phyloP scores from a whole-genome alignment of 2,113 vertebrate genomes.

The Ellobius talpinus region DNA sequence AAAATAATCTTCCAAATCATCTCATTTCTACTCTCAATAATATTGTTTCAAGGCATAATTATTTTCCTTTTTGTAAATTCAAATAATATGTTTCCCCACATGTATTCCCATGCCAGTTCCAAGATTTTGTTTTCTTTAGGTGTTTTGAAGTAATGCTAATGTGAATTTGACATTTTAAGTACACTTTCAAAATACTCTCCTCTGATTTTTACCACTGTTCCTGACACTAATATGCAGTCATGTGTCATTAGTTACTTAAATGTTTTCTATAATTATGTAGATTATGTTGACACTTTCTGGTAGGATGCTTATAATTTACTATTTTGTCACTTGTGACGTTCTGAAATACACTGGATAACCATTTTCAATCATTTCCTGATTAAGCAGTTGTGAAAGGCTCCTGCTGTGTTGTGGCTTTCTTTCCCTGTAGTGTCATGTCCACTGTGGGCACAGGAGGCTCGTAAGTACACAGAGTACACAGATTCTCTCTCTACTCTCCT shows the following conservation, averaged over 20 bases:
- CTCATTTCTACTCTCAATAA: conserved; percentile 14
- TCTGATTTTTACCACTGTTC: conserved; percentile 61
- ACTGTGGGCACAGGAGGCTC: neutral
- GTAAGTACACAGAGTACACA: neutral
- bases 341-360: conserved; percentile 49
- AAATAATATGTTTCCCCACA: neutral
- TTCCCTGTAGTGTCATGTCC: neutral
- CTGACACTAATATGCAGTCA: conserved; percentile 65
- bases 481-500: neutral
- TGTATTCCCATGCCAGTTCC: neutral
- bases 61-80: conserved; percentile 49
- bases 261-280: conserved; percentile 76
- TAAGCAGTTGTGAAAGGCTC: conserved; percentile 19
- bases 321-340: conserved; percentile 63
- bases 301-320: conserved; percentile 49
- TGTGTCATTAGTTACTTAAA: conserved; percentile 70
- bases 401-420: neutral
- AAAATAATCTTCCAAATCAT: conserved; percentile 54
- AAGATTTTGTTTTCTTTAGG: conserved; percentile 52
- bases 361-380: conserved; percentile 41
- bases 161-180: conserved; percentile 65
- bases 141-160: conserved; percentile 58
- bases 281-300: conserved; percentile 66
- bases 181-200: conserved; percentile 33
- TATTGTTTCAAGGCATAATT: conserved; percentile 33